Percentiles rank a stretch among this genome's conserved stretches.
These are phyloP conservation scores for Pterocles gutturalis DNA, from an alignment of 2,113 vertebrate genomes.

Conservation along the genomic window DNA sequence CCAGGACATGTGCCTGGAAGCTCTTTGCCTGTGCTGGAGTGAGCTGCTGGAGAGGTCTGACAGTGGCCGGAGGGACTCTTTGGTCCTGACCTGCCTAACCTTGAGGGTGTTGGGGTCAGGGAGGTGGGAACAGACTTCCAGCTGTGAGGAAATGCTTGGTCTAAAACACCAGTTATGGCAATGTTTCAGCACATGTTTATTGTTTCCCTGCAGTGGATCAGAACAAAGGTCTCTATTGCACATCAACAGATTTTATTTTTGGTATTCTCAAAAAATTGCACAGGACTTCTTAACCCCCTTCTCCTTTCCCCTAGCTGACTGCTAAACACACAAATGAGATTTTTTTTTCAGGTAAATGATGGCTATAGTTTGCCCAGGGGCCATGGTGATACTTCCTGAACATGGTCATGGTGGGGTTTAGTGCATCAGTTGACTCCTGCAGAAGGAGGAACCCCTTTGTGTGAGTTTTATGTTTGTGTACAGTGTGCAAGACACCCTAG, in stretches of 20 bases:
- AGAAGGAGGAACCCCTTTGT: neutral
- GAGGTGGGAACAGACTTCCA: neutral
- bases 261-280: conserved; percentile 65
- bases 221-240: conserved; percentile 61
- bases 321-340: neutral
- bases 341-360: neutral
- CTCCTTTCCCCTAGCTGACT: neutral
- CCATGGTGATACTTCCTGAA: neutral
- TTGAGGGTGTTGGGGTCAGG: neutral
- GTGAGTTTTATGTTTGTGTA: neutral
- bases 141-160: neutral
- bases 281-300: neutral
- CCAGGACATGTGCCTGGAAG: neutral
- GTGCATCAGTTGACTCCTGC: neutral
- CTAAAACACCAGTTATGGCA: neutral
- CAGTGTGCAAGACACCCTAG: neutral
- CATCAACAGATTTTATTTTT: conserved; percentile 50
- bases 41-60: neutral
- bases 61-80: neutral
- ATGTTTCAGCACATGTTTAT: conserved; percentile 70
- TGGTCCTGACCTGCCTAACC: neutral
- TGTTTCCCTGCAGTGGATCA: conserved; percentile 69
- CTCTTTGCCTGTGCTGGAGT: neutral
- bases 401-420: neutral
- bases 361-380: neutral